Conservation (phyloP, 2,797 vertebrate genomes). For the Acanthis flammea region DNA sequence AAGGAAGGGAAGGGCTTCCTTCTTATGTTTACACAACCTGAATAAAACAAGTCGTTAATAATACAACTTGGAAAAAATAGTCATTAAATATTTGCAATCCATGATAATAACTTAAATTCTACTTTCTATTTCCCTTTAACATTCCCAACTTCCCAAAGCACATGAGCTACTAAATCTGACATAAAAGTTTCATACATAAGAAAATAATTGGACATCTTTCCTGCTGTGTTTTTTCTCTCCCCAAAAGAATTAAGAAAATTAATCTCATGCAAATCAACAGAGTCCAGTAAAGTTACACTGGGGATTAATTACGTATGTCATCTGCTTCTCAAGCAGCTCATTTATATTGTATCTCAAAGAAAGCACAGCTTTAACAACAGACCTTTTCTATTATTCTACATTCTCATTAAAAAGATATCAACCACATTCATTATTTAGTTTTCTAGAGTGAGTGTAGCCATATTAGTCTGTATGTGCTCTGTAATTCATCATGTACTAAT, state of each 20-base stretch:
- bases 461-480: not conserved
- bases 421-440: not conserved
- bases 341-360: not conserved
- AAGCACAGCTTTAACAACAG: not conserved
- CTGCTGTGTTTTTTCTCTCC: not conserved
- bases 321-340: not conserved
- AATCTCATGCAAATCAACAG: not conserved
- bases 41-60: not conserved
- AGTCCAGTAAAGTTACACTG: not conserved
- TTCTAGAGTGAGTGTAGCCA: not conserved
- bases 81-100: not conserved
- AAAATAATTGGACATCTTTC: not conserved
- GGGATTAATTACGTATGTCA: not conserved
- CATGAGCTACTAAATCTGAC: not conserved
- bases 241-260: not conserved
- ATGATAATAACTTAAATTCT: not conserved
- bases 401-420: not conserved
- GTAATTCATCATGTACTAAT: not conserved
- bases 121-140: not conserved
- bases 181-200: not conserved
- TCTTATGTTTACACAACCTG: not conserved
- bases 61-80: not conserved
- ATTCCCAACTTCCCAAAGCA: not conserved
- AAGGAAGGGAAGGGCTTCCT: slow-evolving; percentile 23
- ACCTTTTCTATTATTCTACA: not conserved